Conservation (phyloP, 2,113 vertebrate genomes). For the Rhynchomys soricoides region DNA sequence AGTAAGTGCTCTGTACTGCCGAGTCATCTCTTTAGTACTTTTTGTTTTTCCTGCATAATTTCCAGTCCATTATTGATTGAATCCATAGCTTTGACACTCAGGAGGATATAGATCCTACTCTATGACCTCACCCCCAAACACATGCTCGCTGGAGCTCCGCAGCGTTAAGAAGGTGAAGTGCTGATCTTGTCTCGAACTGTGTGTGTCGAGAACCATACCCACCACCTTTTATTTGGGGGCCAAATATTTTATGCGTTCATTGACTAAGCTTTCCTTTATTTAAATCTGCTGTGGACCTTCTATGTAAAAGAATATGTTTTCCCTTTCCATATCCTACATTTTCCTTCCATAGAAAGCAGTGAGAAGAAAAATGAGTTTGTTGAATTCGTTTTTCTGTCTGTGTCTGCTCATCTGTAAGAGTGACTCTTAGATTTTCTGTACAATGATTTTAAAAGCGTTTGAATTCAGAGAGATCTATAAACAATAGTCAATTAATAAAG, state of each 20-base stretch:
- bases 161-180: neutral
- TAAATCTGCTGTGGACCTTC: conserved; percentile 5
- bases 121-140: neutral
- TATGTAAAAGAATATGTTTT: neutral
- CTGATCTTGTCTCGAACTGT: neutral
- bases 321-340: neutral
- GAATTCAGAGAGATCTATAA: neutral
- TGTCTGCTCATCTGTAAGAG: neutral
- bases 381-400: neutral
- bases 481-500: neutral
- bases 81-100: neutral
- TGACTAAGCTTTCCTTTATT: neutral
- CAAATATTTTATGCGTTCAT: neutral
- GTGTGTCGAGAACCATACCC: neutral
- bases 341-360: neutral
- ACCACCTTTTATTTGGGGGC: neutral
- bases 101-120: neutral
- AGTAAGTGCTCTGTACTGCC: neutral
- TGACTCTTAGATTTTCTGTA: neutral
- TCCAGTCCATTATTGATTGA: neutral
- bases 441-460: neutral
- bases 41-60: neutral
- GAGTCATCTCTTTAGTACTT: neutral
- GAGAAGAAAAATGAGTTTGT: conserved; percentile 10
- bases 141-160: neutral